phyloP scores from a whole-genome alignment of 2,797 vertebrate species.

The Lagodon rhomboides region DNA sequence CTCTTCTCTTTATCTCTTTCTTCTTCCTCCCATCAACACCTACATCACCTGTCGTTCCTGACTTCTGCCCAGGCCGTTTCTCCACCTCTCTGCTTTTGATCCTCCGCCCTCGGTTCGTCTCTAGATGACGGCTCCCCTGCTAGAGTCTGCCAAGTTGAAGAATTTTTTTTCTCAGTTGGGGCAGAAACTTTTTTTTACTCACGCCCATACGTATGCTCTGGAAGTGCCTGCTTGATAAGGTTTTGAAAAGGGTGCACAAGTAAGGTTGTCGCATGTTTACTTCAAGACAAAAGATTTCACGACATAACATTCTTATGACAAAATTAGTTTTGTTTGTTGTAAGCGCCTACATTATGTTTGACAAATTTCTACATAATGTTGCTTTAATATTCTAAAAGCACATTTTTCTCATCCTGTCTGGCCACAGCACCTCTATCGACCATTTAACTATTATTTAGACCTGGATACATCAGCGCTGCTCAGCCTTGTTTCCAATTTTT shows the following conservation, averaged over 20 bases:
- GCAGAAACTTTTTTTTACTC: constrained; percentile 51
- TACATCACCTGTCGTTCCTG: constrained; percentile 54
- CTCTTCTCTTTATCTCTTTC: constrained; percentile 40
- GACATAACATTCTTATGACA: too few relatives aligned
- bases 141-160: constrained; percentile 35
- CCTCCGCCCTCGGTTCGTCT: constrained; percentile 31
- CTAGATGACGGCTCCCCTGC: constrained; percentile 37
- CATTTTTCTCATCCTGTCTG: too few relatives aligned
- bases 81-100: constrained; percentile 66
- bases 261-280: background rate
- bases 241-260: constrained; percentile 29
- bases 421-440: too few relatives aligned
- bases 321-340: too few relatives aligned
- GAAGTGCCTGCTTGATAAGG: constrained; percentile 27
- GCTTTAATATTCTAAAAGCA: too few relatives aligned
- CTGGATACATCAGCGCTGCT: too few relatives aligned
- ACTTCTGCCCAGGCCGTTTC: constrained; percentile 55
- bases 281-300: background rate
- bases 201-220: constrained; percentile 12
- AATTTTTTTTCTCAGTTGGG: constrained; percentile 45
- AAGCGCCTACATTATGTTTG: too few relatives aligned
- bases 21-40: constrained; percentile 40
- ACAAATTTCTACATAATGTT: too few relatives aligned
- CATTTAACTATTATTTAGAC: too few relatives aligned
- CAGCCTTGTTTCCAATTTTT: too few relatives aligned